phyloP scores from a whole-genome alignment of 2,113 vertebrate genomes.

The Gulo gulo region DNA sequence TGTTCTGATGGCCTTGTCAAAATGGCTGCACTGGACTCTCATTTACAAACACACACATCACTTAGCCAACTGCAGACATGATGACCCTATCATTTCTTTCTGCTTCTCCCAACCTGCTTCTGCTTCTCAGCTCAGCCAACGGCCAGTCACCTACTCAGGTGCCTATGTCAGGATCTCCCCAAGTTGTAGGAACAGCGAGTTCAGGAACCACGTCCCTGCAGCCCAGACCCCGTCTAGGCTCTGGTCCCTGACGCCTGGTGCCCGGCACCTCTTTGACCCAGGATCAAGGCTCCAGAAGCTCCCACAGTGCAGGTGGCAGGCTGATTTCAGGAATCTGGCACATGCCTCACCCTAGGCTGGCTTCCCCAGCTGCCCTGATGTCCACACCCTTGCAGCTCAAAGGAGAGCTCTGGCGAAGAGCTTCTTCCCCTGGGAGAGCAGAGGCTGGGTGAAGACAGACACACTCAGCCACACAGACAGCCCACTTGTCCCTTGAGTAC shows the following conservation, averaged over 20 bases:
- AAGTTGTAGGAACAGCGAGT: neutral
- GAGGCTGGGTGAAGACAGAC: neutral
- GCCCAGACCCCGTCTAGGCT: neutral
- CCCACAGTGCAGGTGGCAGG: neutral
- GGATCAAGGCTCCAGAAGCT: neutral
- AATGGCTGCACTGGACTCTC: neutral
- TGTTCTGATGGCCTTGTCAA: neutral
- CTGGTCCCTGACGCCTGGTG: accelerated
- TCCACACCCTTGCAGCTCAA: neutral
- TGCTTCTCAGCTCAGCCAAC: neutral
- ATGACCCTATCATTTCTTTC: neutral
- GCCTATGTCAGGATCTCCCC: neutral
- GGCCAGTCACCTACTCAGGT: neutral
- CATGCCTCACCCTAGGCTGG: neutral
- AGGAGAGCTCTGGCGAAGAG: neutral
- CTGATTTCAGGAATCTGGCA: neutral
- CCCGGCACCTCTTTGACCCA: neutral
- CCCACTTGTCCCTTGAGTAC: neutral
- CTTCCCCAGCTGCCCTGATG: neutral
- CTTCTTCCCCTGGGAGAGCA: neutral
- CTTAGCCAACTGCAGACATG: neutral
- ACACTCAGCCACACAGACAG: neutral
- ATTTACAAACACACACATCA: neutral
- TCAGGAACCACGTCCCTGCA: neutral
- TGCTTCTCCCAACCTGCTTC: neutral